These are phyloP conservation scores for Eristalis arbustorum DNA, from an alignment of 2,888 invertebrate species.

Conservation along the genomic window DNA sequence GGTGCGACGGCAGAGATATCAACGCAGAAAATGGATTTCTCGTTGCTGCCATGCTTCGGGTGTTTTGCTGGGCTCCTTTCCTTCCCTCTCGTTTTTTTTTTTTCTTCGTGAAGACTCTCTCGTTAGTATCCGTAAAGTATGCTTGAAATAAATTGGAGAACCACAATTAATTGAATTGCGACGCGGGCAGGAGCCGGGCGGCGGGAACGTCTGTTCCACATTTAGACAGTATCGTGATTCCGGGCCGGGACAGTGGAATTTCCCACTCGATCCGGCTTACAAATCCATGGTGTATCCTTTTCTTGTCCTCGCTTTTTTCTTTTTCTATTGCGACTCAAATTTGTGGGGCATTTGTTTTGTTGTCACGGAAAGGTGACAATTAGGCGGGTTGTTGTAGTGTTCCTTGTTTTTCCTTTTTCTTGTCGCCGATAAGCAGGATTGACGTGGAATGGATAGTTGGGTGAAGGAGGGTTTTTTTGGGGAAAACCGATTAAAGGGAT, in stretches of 20 bases:
- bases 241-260: background rate
- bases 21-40: constrained; percentile 35
- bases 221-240: constrained; percentile 24
- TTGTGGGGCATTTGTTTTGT: constrained; percentile 18
- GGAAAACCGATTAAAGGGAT: no score
- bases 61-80: background rate
- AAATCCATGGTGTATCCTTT: constrained; percentile 17
- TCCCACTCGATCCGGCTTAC: background rate
- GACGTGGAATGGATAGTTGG: background rate
- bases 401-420: background rate
- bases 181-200: background rate
- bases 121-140: constrained; percentile 40
- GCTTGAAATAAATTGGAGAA: constrained; percentile 46
- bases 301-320: background rate
- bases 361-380: constrained; percentile 32
- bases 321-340: background rate
- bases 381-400: background rate
- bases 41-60: background rate
- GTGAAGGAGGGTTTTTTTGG: no score
- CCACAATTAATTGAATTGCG: constrained; percentile 56
- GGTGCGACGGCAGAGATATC: constrained; percentile 29
- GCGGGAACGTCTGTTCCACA: background rate
- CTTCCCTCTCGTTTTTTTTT: background rate
- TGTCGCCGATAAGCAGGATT: background rate
- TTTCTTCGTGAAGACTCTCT: constrained; percentile 12